Base-by-base conservation (phyloP, 2,113 vertebrate species). In the Lepisosteus osseus region DNA sequence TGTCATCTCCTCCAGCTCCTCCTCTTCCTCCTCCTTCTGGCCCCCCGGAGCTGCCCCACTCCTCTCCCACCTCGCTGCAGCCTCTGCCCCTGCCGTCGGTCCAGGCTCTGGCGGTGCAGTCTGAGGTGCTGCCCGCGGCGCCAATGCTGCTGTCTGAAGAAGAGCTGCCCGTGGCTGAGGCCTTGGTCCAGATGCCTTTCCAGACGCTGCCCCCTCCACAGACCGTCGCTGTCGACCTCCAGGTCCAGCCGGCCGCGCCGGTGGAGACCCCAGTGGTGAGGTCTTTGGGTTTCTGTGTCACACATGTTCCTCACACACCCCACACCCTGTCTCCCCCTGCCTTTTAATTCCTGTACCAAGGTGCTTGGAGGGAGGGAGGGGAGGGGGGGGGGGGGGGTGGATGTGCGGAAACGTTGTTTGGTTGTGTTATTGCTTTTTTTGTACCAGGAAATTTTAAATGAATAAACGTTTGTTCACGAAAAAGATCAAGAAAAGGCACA, bases 141-240 rank as follows among this genome's bases (percentile, higher is more conserved):
- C 94, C 91, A 75, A 79, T 95, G 83, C 87, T 95, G 85, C 88
- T 94, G 72, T 94, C 92, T 2, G 93, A 94, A 85, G 93, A 90
- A 47, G 94, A 95, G 54, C 91, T 95, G 70, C 95, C 95, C 47
- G 94, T 94, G 54, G 91, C 93, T 0, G 94, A 96, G 86, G 92
- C 94, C 51, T 84, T 95, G 82, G 92, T 95, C 82, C 95, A 95
- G 87, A 88, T 97, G 88, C 94, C 95, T 4, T 95, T 94, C 90
- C 94, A 94, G 86, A 89, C 93, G 79, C 91, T 94, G 72, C 92
- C 95, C 1, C 95, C 95, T 40, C 95, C 95, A 5, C 95, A 97
- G 85, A 97, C 95, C 0, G 94, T 95, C 67, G 95, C 95, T 17
- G 94, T 97, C n/a, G 94, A 97, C 76, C 92, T 98, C 17, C 96